Base-by-base conservation (phyloP, 2,888 invertebrate species). In the Cloeon dipterum region DNA sequence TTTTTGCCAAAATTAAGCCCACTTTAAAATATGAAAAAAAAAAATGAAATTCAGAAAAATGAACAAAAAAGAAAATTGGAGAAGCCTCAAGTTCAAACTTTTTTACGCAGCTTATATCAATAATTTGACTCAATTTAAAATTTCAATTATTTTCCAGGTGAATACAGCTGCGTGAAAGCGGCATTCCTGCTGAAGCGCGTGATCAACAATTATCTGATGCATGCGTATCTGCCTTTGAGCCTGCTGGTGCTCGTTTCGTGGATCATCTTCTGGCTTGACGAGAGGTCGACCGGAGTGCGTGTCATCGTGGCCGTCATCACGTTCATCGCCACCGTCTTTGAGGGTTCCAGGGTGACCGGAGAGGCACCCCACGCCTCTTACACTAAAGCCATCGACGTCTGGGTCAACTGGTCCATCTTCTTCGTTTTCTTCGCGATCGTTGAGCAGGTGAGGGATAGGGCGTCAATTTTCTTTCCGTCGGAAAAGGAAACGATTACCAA, bases 191-290 rank as follows among this genome's bases (percentile, higher is more conserved):
- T 63, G 34, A 47, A 52, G 23, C 51, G 63, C 10, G 54, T 56
- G 43, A 57, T 59, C 43, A 50, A 53, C 39, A 58, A 56, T 44
- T 62, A 61, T 46, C 49, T 61, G 29, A 50, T 61, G 5, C 59
- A 60, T 45, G 51, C 59, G 42, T 62, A 58, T 47, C 52, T 61
- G 35, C 62, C 62, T 2, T 56, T 55, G 38, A 48, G 47, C 25
- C 53, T 54, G 50, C 42, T 54, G 17, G 50, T 53, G n/a, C 49
- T 51, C 10, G 47, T 50, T 11, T 42, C 49, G 5, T 52, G 48
- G 45, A 44, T 49, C 26, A 40, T 43, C 26, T 46, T 46, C 39
- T 46, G 46, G 42, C 29, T 49, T 26, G 43, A 44, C 26, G 38
- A 38, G 38, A 34, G 25, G 18, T 42, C 40, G 11, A 39, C 45